Percentiles rank a stretch among this genome's conserved stretches.
phyloP scores from a whole-genome alignment of 2,797 vertebrate genomes.

The Basileuterus tristriatus region DNA sequence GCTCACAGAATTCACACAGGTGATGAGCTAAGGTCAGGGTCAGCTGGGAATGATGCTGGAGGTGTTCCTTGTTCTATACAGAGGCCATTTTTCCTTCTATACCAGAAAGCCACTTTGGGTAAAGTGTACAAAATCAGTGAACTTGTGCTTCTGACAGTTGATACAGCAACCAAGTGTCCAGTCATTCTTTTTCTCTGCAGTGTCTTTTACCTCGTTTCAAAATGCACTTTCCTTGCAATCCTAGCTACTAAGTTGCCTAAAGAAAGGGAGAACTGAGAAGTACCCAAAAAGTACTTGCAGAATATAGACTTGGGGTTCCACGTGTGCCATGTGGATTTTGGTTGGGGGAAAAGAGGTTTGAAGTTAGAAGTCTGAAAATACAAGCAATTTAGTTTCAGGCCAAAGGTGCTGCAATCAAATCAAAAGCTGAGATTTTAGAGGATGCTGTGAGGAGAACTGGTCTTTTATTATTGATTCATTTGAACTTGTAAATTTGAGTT shows the following conservation, averaged over 20 bases:
- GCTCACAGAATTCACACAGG: background rate
- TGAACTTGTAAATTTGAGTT: background rate
- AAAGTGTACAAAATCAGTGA: background rate
- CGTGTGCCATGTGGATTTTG: background rate
- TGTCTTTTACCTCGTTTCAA: background rate
- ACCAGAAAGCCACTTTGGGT: background rate
- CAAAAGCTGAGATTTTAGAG: background rate
- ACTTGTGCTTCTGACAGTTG: background rate
- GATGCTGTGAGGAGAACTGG: background rate
- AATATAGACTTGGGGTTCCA: background rate
- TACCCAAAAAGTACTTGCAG: background rate
- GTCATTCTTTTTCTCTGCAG: background rate
- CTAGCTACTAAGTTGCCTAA: background rate
- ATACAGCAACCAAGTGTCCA: background rate
- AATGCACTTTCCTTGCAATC: background rate
- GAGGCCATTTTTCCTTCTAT: background rate
- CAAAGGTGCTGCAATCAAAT: background rate
- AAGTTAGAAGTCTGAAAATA: background rate
- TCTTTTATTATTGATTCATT: background rate
- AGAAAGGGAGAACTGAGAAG: background rate
- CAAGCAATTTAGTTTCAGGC: background rate
- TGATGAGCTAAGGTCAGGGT: background rate
- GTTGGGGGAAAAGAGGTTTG: background rate
- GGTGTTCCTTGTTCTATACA: background rate
- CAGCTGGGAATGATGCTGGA: background rate